Percentiles rank a stretch among this genome's conserved stretches.
phyloP scores from a whole-genome alignment of 2,113 vertebrate species.

The Dasyprocta punctata region DNA sequence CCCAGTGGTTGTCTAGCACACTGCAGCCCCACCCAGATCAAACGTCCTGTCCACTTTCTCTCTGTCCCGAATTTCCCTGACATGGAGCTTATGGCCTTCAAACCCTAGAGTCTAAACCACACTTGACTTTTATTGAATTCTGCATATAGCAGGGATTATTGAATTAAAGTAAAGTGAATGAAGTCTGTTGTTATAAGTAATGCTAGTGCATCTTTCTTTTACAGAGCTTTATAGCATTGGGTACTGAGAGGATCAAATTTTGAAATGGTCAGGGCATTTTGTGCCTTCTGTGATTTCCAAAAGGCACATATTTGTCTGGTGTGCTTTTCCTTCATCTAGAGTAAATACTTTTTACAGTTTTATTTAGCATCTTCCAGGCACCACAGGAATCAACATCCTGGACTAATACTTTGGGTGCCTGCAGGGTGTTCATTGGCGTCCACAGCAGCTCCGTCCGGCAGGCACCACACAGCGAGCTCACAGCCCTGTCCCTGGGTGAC shows the following conservation, averaged over 20 bases:
- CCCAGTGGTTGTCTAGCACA: not conserved
- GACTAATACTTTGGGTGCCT: conserved; percentile 59
- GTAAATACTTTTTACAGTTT: conserved; percentile 43
- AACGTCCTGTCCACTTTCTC: not conserved
- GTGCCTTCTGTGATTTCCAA: not conserved
- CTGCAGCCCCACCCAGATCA: not conserved
- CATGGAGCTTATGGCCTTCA: not conserved
- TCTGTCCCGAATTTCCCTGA: not conserved
- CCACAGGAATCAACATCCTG: conserved; percentile 1
- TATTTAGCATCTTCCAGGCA: conserved; percentile 54
- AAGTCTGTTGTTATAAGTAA: not conserved
- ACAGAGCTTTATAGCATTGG: not conserved
- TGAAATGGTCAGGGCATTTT: not conserved
- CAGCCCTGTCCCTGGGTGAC: conserved; percentile 4
- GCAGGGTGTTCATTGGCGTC: conserved; percentile 3
- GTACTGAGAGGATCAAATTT: not conserved
- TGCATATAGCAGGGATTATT: not conserved
- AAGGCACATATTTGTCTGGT: not conserved
- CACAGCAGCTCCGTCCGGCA: not conserved
- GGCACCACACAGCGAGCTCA: not conserved
- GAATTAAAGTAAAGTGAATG: conserved; percentile 6
- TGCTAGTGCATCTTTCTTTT: conserved; percentile 26
- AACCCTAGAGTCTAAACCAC: conserved; percentile 9
- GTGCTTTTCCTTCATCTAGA: conserved; percentile 2
- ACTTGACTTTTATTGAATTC: conserved; percentile 48